Evolutionary conservation across 2,113 vertebrate genomes (phyloP).

Genomic region (Xiphophorus maculatus): DNA sequence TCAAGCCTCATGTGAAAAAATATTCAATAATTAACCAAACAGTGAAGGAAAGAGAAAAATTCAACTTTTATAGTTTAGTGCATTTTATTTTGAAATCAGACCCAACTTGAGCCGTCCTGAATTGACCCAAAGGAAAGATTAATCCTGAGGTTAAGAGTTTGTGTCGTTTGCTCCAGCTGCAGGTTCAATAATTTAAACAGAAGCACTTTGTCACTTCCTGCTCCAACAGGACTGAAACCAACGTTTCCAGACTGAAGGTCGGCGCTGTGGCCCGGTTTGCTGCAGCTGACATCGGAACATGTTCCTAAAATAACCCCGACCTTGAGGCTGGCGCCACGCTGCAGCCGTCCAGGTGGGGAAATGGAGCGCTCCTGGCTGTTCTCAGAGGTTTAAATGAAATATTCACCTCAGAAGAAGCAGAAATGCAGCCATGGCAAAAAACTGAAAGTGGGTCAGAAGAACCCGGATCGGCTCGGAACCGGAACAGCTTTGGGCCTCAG

Average conservation of each 20-base stretch:
- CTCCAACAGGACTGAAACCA: not conserved
- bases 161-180: too few species aligned
- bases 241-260: not conserved
- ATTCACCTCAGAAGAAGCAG: not conserved
- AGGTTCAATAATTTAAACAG: not conserved
- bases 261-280: not conserved
- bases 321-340: conserved; percentile 25
- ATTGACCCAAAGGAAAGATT: too few species aligned
- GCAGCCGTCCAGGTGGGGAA: conserved; percentile 33
- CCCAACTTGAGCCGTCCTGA: too few species aligned
- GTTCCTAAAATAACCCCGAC: conserved; percentile 48
- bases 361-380: conserved; percentile 14
- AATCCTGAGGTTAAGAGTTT: too few species aligned
- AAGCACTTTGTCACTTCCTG: not conserved
- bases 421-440: not conserved
- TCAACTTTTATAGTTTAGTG: too few species aligned
- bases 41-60: too few species aligned
- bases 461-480: conserved; percentile 2
- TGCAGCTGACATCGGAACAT: not conserved
- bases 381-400: not conserved
- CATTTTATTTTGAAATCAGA: too few species aligned
- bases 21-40: too few species aligned
- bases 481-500: conserved; percentile 8
- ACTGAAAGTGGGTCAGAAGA: conserved; percentile 37
- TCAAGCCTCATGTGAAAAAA: too few species aligned